Conservation (phyloP, 1,140 invertebrate species). For the Dreissena rostriformis region DNA sequence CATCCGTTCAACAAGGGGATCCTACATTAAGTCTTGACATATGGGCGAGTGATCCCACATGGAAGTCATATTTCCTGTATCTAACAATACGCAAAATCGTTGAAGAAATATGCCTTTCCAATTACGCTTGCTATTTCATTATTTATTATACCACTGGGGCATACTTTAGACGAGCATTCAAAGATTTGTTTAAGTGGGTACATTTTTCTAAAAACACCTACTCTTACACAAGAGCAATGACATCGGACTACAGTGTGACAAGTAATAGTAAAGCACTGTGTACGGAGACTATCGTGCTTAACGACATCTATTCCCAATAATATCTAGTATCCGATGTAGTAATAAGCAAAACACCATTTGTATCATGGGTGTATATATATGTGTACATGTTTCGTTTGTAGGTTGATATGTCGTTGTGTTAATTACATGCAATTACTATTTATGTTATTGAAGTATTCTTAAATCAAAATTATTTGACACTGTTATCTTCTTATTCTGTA, state of each 20-base stretch:
- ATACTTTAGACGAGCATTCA: conserved; percentile 73
- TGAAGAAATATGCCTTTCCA: conserved; percentile 77
- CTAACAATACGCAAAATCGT: conserved; percentile 72
- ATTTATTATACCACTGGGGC: conserved; percentile 79
- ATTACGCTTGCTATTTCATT: conserved; percentile 79
- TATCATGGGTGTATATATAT: no score
- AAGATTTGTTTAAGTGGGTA: conserved; percentile 61
- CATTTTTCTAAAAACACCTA: conserved; percentile 13
- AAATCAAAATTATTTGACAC: no score
- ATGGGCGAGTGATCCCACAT: conserved; percentile 64
- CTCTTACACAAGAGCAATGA: neutral
- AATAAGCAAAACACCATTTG: no score
- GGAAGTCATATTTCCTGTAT: conserved; percentile 74
- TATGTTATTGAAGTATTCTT: no score
- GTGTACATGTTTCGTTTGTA: no score
- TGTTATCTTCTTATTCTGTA: no score
- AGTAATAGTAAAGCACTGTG: conserved; percentile 11
- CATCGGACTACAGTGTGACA: conserved; percentile 32
- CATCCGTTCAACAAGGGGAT: conserved; percentile 62
- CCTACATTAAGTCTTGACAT: conserved; percentile 34
- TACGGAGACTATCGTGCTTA: conserved; percentile 37
- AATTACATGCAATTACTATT: no score
- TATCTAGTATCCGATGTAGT: no score
- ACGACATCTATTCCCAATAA: neutral
- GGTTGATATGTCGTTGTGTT: no score